Evolutionary conservation across 2,113 vertebrate genomes (phyloP), one percentile per base, ranked within the genome.

Genomic region (Hippocampus comes): DNA sequence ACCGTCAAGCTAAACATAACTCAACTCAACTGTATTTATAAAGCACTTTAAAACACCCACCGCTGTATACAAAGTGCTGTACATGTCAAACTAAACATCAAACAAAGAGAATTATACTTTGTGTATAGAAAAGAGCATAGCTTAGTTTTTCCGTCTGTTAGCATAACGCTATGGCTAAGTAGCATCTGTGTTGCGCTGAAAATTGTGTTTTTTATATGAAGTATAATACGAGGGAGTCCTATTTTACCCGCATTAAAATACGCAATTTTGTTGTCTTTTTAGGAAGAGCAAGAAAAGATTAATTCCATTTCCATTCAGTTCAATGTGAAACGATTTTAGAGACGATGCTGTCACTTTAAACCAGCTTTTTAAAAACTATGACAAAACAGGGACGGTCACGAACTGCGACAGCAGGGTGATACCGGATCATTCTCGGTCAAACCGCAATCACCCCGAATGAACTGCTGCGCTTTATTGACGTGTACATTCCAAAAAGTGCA

Each of bases 371-470:
- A 9, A 55, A 55, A 55, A n/a, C 9, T 10, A 49, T 17, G 15
- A 18, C 5, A 49, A n/a, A 55, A 9, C 21, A 55, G 21, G 21
- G 7, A 9, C 21, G 2, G 53, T 2, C 7, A n/a, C 8, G 53
- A 56, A 56, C 21, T 23, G 2, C 21, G 10, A 23, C 53, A n/a
- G 53, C 53, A 56, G n/a, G 53, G 9, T 11, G 11, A 23, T 9
- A 23, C 27, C 30, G 43, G 10, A 23, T 21, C 3, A 1, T 57
- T 51, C 2, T 51, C 34, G 53, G 34, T 27, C 27, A 20, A 63
- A 63, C 41, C 56, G 63, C 70, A 34, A 66, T 51, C n/a, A n/a
- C 48, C 25, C 53, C 63, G 67, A 66, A 74, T 41, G 63, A 71
- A 75, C 7, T 38, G 70, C 68, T 60, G n/a, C 63, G 25, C 20